Evolutionary conservation across 1,140 invertebrate genomes (phyloP), one percentile per base, ranked within the genome.

Genomic region (Penaeus indicus): DNA sequence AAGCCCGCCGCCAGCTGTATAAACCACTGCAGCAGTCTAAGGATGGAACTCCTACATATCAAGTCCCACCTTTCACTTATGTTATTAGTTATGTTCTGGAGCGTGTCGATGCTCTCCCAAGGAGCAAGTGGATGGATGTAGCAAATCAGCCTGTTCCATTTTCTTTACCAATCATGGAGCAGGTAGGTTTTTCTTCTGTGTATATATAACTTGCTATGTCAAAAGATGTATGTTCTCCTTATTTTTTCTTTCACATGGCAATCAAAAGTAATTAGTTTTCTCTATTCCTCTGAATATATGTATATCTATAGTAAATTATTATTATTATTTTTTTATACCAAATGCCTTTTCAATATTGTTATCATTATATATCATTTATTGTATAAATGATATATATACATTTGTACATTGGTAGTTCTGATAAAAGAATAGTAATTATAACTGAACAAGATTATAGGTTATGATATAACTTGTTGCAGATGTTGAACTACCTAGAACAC

Each of bases 1-100:
- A 97, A 93, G 96, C 96, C 22, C 92, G 94, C 67, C 95, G 96
- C 93, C 94, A 95, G 90, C 92, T 96, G 2, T 96, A 96, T 92
- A 95, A 95, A 0, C 93, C 93, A 80, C 92, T 93, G 32, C 89
- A 85, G 47, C 88, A 91, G 47, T 79, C 77, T 86, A 84, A 93
- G 92, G 93, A 95, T 88, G 93, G 93, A 91, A 94, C 67, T 18
- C 80, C 79, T 22, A 83, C 77, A 72, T 89, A 78, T 63, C 84
- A 86, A 88, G 92, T 94, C 64, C 95, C 95, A 32, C 93, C 94
- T 81, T 96, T 97, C 92, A 92, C 93, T 3, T 93, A 95, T 27
- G 94, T 96, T 90, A 93, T 96, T 38, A 92, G 92, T 47, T 96
- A 95, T 85, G 93, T 96, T 83, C 93, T 94, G 93, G 94, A 94